Evolutionary conservation across 2,113 vertebrate species (phyloP), one percentile per base, ranked within the genome.

Genomic region (Callipepla squamata): DNA sequence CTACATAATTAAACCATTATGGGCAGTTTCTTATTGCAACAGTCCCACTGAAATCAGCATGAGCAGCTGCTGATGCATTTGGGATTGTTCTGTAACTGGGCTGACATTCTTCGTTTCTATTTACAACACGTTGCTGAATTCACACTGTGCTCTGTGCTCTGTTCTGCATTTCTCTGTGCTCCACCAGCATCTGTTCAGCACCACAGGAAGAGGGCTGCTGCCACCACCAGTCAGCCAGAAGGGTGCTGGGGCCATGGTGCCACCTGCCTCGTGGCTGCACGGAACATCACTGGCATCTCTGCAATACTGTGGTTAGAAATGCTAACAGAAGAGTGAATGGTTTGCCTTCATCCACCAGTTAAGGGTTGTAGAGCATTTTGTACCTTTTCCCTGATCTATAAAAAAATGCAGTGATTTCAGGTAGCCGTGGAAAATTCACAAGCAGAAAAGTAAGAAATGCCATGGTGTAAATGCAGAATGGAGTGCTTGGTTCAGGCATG

Each of bases 1-100:
- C 59, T 88, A 87, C 84, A 22, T 90, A 92, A 91, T 92, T 88
- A 93, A 95, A 80, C 76, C 76, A 36, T 85, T 92, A 47, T 58
- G 45, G 91, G 63, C 50, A 25, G 21, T 83, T 91, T 81, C n/a
- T 67, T 92, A 59, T 42, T 57, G 55, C 82, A 91, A 2, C 48
- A 94, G 77, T 45, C 69, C 63, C 79, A 61, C 59, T 62, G 73
- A 92, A 93, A 75, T 32, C 53, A 59, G 36, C 66, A 58, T 62
- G 75, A 12, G 57, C 84, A 76, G 76, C 90, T 94, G 88, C 80
- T 84, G 73, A 66, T 90, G 58, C 62, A 51, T 89, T 93, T 80
- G 66, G 67, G 50, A 73, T 85, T 63, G 45, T 45, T 81, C 73
- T 78, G 59, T 69, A 70, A 81, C 4, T n/a, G 51, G 82, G 65